phyloP scores from a whole-genome alignment of 2,888 invertebrate species.

The Himalopsyche tibetana region DNA sequence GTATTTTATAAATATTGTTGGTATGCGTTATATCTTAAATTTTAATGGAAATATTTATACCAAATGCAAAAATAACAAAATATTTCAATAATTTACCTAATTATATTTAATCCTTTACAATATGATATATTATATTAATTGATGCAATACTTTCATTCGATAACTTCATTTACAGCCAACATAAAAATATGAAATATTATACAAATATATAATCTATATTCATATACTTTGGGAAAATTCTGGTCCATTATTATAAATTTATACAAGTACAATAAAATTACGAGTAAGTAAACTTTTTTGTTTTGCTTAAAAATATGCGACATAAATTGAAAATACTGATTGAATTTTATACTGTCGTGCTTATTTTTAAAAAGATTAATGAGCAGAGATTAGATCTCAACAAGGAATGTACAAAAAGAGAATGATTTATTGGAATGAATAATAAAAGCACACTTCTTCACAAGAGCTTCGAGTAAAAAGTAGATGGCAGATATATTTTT shows the following conservation, averaged over 20 bases:
- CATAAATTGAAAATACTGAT: neutral
- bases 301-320: slow-evolving; percentile 68
- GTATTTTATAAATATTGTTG: slow-evolving; percentile 15
- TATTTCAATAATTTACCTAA: slow-evolving; percentile 8
- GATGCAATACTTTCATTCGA: slow-evolving; percentile 3
- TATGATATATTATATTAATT: neutral
- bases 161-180: slow-evolving; percentile 21
- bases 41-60: slow-evolving; percentile 19
- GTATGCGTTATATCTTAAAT: slow-evolving; percentile 1
- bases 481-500: neutral
- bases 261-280: slow-evolving; percentile 67
- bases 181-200: neutral
- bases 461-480: neutral
- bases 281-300: slow-evolving; percentile 74
- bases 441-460: neutral
- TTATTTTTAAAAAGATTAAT: neutral
- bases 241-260: slow-evolving; percentile 2
- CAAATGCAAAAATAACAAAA: slow-evolving; percentile 7
- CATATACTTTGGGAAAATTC: slow-evolving; percentile 16
- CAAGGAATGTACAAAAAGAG: slow-evolving; percentile 1
- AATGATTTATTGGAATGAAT: slow-evolving; percentile 29
- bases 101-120: slow-evolving; percentile 20
- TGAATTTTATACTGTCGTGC: neutral
- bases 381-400: neutral
- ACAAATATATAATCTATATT: slow-evolving; percentile 20